These are phyloP conservation scores for Berghia stephanieae DNA, from an alignment of 1,140 invertebrate genomes.

Conservation along the genomic window DNA sequence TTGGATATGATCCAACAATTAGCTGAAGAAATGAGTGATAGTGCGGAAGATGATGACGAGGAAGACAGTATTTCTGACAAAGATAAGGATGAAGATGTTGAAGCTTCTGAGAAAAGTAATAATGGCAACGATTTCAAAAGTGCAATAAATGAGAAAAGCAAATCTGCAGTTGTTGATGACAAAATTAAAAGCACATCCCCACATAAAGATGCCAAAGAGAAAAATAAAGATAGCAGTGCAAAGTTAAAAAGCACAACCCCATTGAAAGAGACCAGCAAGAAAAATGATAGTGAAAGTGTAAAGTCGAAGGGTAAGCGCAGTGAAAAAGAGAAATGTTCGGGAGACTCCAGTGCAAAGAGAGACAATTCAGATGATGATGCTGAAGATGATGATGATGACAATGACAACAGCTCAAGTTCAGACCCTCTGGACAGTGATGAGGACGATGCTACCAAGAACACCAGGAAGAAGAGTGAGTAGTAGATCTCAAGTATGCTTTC, in stretches of 20 bases:
- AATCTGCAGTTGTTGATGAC: too few relatives aligned
- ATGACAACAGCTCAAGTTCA: not conserved
- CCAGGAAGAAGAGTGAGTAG: slow-evolving; percentile 22
- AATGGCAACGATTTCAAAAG: slow-evolving; percentile 4
- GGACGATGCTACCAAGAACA: not conserved
- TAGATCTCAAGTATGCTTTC: not conserved
- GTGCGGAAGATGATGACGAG: slow-evolving; percentile 39
- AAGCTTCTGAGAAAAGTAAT: slow-evolving; percentile 27
- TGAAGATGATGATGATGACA: not conserved
- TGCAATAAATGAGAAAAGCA: too few relatives aligned
- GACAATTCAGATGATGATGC: slow-evolving; percentile 3
- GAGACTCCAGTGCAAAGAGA: too few relatives aligned
- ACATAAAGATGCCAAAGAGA: not conserved
- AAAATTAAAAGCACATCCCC: not conserved
- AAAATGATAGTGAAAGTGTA: not conserved
- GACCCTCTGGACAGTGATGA: not conserved
- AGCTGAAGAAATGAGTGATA: slow-evolving; percentile 59
- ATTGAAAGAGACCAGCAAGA: too few relatives aligned
- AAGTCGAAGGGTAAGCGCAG: not conserved
- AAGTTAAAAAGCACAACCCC: too few relatives aligned
- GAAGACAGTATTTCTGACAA: slow-evolving; percentile 30
- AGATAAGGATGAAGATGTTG: slow-evolving; percentile 22
- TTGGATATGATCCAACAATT: slow-evolving; percentile 58
- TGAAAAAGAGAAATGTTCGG: not conserved
- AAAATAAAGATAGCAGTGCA: not conserved